These are phyloP conservation scores for Onychorhynchus coronatus DNA, from an alignment of 2,113 vertebrate species.

Conservation along the genomic window DNA sequence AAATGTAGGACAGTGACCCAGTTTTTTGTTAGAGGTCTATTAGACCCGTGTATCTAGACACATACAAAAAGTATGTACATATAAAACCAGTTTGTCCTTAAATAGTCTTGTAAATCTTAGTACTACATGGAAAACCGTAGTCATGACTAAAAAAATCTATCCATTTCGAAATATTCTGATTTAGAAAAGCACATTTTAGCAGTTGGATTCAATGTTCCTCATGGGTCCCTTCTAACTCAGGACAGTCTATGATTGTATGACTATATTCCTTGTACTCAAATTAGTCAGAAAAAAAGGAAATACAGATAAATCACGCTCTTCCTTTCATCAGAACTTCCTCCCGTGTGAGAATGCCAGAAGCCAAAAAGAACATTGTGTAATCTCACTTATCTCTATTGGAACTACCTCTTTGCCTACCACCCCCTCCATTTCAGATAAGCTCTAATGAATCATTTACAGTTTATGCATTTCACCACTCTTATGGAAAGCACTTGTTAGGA, in stretches of 20 bases:
- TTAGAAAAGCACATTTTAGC: not conserved
- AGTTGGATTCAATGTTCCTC: fast-evolving
- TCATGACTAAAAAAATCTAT: not conserved
- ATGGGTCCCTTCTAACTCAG: not conserved
- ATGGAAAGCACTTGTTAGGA: not conserved
- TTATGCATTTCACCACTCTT: not conserved
- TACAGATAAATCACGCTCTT: not conserved
- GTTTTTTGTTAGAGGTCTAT: not conserved
- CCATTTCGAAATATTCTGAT: not conserved
- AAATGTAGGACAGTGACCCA: not conserved
- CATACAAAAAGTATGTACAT: not conserved
- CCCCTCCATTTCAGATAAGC: not conserved
- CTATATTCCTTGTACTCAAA: not conserved
- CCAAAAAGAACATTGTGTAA: not conserved
- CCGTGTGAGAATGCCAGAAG: not conserved
- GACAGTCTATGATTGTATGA: not conserved
- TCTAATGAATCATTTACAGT: not conserved
- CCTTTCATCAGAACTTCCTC: not conserved
- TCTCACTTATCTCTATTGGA: fast-evolving
- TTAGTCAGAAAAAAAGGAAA: not conserved
- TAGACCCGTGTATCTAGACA: not conserved
- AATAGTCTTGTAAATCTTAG: not conserved
- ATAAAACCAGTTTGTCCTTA: not conserved
- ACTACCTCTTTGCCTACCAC: not conserved
- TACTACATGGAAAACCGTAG: not conserved